These are phyloP conservation scores for Cantharis lateralis DNA, from an alignment of 2,888 invertebrate species.

Conservation along the genomic window DNA sequence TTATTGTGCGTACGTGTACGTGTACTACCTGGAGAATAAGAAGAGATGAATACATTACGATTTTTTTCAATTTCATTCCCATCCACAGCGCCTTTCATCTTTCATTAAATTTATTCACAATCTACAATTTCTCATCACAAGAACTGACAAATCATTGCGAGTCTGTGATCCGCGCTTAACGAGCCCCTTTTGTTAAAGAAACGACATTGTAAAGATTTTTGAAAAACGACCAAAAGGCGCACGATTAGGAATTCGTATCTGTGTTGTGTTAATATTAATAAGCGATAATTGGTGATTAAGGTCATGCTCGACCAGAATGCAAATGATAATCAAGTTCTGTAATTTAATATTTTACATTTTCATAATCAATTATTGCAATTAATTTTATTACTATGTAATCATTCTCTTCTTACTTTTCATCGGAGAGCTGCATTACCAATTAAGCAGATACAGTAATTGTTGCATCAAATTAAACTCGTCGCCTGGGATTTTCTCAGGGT, in stretches of 20 bases:
- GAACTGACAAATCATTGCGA: background rate
- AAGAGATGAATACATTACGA: background rate
- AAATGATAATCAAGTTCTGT: background rate
- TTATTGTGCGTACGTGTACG: background rate
- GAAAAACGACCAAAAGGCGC: background rate
- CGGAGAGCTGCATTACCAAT: background rate
- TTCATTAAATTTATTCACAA: background rate
- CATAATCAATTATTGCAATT: background rate
- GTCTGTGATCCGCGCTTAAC: background rate
- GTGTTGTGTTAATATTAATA: background rate
- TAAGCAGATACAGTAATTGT: background rate
- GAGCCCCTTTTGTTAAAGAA: background rate
- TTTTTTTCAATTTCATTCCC: background rate
- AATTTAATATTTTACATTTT: background rate
- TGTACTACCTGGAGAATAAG: background rate
- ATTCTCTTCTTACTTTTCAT: background rate
- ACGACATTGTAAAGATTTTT: background rate
- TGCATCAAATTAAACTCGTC: background rate
- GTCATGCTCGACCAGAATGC: background rate
- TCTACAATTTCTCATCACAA: background rate
- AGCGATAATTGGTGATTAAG: background rate
- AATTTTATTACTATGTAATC: background rate
- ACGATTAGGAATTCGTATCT: background rate
- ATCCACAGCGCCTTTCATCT: background rate
- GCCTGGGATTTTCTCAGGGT: background rate